Percentiles rank a stretch among this genome's conserved stretches.
Conservation (phyloP, 2,797 vertebrate genomes). For the Melanotaenia parkinsoni region DNA sequence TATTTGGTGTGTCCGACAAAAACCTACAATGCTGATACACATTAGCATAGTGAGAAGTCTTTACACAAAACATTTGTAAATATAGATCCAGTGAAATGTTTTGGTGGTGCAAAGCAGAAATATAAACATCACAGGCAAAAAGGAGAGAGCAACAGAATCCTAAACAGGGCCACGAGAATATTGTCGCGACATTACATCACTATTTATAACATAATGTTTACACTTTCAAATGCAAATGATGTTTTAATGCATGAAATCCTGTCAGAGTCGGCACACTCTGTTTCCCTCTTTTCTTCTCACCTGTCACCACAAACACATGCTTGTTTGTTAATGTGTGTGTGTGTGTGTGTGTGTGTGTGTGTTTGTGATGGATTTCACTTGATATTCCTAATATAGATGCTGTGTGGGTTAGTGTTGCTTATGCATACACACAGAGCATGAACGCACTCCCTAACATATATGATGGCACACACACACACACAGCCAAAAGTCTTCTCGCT, state of each 20-base stretch:
- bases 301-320: not conserved
- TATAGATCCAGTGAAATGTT: conserved; percentile 36
- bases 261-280: conserved; percentile 4
- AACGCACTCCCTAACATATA: not conserved
- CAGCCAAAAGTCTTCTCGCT: conserved; percentile 17
- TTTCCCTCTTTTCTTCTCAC: not conserved
- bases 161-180: not conserved
- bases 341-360: not conserved
- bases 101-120: conserved; percentile 31
- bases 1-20: conserved; percentile 5
- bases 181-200: not conserved
- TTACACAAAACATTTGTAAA: conserved; percentile 33
- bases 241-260: conserved; percentile 20
- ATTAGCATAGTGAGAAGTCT: conserved; percentile 4
- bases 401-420: conserved; percentile 19
- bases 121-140: conserved; percentile 30
- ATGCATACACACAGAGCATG: conserved; percentile 5
- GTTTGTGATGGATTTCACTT: conserved; percentile 60
- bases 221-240: conserved; percentile 26
- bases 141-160: conserved; percentile 24
- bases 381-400: conserved; percentile 71
- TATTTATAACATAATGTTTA: conserved; percentile 23
- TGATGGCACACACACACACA: not conserved
- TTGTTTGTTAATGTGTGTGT: not conserved
- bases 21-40: not conserved